Conservation (phyloP, 2,797 vertebrate genomes). For the Microtus californicus region DNA sequence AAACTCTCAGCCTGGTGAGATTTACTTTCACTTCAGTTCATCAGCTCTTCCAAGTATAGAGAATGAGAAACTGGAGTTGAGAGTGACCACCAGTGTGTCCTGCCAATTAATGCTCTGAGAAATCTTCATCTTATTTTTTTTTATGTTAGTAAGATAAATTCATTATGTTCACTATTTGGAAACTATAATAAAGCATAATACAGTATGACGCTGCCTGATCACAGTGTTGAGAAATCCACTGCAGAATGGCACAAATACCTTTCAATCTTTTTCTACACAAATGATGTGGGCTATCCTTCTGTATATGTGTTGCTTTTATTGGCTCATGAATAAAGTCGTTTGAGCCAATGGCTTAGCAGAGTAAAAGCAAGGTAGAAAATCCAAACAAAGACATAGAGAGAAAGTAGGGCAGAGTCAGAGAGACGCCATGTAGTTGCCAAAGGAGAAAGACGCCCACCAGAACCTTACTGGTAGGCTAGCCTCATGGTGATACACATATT, state of each 20-base stretch:
- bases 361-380: no score
- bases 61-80: not conserved
- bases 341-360: no score
- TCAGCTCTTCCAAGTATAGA: not conserved
- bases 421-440: no score
- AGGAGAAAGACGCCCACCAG: no score
- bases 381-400: no score
- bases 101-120: not conserved
- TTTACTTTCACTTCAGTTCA: not conserved
- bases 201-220: not conserved
- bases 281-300: no score
- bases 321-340: no score
- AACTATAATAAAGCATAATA: not conserved
- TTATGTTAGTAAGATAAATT: not conserved
- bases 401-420: no score
- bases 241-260: not conserved
- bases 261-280: not conserved
- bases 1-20: not conserved
- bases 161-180: not conserved
- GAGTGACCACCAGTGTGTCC: not conserved
- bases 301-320: no score
- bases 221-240: not conserved
- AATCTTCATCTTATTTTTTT: not conserved
- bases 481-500: no score
- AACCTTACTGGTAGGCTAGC: no score